Conservation (phyloP, 2,113 vertebrate genomes). For the Sinocyclocheilus anshuiensis region DNA sequence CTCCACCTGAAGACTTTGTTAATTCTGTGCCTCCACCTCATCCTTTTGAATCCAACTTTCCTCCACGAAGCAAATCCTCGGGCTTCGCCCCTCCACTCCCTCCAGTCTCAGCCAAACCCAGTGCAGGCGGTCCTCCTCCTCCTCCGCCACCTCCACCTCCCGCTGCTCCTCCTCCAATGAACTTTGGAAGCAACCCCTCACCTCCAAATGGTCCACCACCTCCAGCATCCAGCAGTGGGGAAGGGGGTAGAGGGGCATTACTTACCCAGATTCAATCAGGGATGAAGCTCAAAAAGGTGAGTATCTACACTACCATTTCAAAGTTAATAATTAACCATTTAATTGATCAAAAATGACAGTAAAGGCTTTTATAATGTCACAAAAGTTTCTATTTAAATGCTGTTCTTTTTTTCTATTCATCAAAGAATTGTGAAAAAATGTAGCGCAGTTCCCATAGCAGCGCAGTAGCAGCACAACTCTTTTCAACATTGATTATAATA, state of each 20-base stretch:
- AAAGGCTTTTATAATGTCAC: too few relatives aligned
- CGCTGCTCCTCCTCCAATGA: constrained; percentile 51
- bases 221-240: constrained; percentile 13
- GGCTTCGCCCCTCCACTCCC: constrained; percentile 50
- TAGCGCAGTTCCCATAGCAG: not conserved
- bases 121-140: constrained; percentile 58
- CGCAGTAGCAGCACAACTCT: not conserved
- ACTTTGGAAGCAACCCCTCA: not conserved
- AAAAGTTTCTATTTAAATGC: too few relatives aligned
- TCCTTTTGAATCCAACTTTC: constrained; percentile 45
- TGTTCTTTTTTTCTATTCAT: too few relatives aligned
- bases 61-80: constrained; percentile 41
- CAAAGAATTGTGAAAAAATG: too few relatives aligned
- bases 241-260: constrained; percentile 78
- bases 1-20: constrained; percentile 44
- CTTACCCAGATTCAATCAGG: constrained; percentile 86
- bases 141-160: constrained; percentile 62
- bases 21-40: constrained; percentile 47
- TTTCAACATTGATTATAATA: not conserved
- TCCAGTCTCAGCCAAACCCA: constrained; percentile 54
- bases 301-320: constrained; percentile 2
- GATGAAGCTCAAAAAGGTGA: constrained; percentile 85
- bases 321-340: too few relatives aligned
- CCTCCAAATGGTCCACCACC: not conserved
- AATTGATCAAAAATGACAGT: not conserved